Evolutionary conservation across 2,113 vertebrate genomes (phyloP).

Genomic region (Chlorocebus sabaeus): DNA sequence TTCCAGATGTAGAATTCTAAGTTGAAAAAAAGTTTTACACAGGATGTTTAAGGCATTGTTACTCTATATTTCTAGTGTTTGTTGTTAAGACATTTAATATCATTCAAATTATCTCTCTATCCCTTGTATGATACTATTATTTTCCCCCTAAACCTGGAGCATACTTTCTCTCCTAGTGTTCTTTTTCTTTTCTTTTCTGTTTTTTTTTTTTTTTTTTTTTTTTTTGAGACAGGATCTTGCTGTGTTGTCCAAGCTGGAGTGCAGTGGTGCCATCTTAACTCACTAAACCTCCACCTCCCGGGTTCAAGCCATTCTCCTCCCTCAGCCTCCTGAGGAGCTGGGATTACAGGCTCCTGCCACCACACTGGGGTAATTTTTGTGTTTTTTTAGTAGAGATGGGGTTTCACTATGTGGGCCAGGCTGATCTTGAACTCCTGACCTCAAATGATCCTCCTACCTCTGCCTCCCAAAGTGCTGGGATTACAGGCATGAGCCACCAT

Average conservation of each 20-base stretch:
- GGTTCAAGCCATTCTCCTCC: not conserved
- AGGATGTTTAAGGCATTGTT: not conserved
- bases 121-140: not conserved
- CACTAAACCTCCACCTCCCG: not conserved
- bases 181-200: not conserved
- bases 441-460: not conserved
- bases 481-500: not conserved
- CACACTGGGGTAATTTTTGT: too few relatives aligned
- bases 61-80: slow-evolving; percentile 20
- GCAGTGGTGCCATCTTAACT: not conserved
- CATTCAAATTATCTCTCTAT: not conserved
- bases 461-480: not conserved
- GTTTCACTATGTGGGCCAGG: too few relatives aligned
- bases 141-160: not conserved
- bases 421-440: too few relatives aligned
- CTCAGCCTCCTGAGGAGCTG: not conserved
- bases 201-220: not conserved
- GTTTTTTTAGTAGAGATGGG: too few relatives aligned
- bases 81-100: not conserved
- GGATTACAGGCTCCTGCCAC: not conserved
- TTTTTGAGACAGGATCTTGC: not conserved
- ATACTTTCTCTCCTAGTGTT: not conserved
- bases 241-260: not conserved
- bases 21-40: not conserved
- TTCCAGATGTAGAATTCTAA: not conserved